Evolutionary conservation across 2,888 invertebrate species (phyloP).

Genomic region (Autographa gamma): DNA sequence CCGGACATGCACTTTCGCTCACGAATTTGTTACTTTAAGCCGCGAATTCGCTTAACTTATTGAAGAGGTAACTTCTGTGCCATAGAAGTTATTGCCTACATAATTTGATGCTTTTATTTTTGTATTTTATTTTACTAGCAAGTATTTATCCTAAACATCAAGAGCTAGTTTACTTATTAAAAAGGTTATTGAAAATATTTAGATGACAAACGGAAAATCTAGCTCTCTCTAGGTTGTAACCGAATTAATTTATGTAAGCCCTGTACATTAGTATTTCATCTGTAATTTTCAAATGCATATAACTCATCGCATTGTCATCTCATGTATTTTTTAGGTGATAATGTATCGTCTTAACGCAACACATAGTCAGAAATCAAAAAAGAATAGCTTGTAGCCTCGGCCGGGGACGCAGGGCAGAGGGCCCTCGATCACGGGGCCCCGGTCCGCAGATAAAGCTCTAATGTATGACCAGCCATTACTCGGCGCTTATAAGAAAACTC

Average conservation of each 20-base stretch:
- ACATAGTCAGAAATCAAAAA: slow-evolving; percentile 23
- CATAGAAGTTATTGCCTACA: too few species aligned
- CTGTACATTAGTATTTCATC: too few species aligned
- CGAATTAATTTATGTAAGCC: too few species aligned
- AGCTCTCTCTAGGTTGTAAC: too few species aligned
- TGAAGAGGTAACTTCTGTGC: background rate
- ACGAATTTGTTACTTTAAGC: background rate
- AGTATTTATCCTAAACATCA: too few species aligned
- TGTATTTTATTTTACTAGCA: background rate
- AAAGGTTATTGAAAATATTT: too few species aligned
- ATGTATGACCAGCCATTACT: slow-evolving; percentile 56
- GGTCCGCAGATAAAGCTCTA: slow-evolving; percentile 50
- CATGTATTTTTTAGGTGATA: background rate
- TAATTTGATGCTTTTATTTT: background rate
- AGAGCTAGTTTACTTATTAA: too few species aligned
- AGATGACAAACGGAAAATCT: too few species aligned
- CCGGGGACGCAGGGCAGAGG: background rate
- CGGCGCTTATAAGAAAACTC: slow-evolving; percentile 41
- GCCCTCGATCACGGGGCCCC: slow-evolving; percentile 40
- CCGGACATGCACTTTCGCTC: background rate
- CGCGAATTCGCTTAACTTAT: background rate
- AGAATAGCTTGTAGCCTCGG: slow-evolving; percentile 20
- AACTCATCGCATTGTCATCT: too few species aligned
- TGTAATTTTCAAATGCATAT: too few species aligned
- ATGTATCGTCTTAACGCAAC: slow-evolving; percentile 19